Evolutionary conservation across 1,140 invertebrate genomes (phyloP).

Genomic region (Nephila pilipes): DNA sequence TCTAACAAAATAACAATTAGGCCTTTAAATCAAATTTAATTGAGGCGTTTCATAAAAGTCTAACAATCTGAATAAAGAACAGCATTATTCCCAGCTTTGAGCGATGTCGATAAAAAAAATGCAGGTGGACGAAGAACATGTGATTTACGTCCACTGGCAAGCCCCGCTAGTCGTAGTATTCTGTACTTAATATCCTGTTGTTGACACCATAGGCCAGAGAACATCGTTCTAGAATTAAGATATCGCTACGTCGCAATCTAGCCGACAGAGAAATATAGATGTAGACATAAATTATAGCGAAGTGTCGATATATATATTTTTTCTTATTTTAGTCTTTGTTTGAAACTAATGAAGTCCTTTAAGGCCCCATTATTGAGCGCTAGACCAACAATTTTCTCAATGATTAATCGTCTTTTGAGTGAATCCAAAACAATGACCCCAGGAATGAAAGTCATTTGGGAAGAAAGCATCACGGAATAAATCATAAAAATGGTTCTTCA

Average conservation of each 20-base stretch:
- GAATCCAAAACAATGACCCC: slow-evolving; percentile 72
- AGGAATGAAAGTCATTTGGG: slow-evolving; percentile 51
- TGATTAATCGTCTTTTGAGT: slow-evolving; percentile 75
- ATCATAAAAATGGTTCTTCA: slow-evolving; percentile 66
- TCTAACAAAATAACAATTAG: slow-evolving; percentile 40
- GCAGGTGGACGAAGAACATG: not conserved
- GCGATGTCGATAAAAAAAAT: not conserved
- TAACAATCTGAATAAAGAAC: slow-evolving; percentile 23
- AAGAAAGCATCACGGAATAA: slow-evolving; percentile 55
- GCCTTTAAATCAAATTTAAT: slow-evolving; percentile 63
- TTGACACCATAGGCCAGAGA: slow-evolving; percentile 39
- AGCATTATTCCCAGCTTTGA: not conserved
- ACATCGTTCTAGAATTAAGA: slow-evolving; percentile 60
- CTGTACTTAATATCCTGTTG: slow-evolving; percentile 63
- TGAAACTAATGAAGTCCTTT: slow-evolving; percentile 71
- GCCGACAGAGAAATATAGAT: slow-evolving; percentile 62
- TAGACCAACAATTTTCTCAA: slow-evolving; percentile 66
- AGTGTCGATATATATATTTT: slow-evolving; percentile 50
- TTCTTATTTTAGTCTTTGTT: slow-evolving; percentile 63
- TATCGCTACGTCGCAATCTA: slow-evolving; percentile 22
- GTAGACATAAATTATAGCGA: slow-evolving; percentile 53
- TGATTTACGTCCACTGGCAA: slow-evolving; percentile 58
- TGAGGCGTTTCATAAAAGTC: slow-evolving; percentile 33
- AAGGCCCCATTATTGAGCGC: slow-evolving; percentile 51
- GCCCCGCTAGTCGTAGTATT: not conserved